Evolutionary conservation across 2,888 invertebrate genomes (phyloP).

Genomic region (Himalopsyche anomala): DNA sequence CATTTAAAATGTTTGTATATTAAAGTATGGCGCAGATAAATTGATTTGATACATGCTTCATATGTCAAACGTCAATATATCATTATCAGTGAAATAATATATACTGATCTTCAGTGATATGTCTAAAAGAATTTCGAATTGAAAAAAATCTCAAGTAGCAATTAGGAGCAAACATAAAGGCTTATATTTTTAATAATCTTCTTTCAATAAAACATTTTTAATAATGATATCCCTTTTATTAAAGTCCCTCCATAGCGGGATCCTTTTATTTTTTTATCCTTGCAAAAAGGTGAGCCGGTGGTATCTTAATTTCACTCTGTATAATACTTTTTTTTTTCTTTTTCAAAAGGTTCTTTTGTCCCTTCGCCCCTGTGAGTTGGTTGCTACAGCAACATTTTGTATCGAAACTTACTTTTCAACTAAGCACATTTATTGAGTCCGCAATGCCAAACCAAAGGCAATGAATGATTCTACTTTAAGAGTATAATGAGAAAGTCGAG

Average conservation of each 20-base stretch:
- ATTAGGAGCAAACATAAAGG: constrained; percentile 29
- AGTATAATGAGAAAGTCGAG: constrained; percentile 51
- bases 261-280: constrained; percentile 47
- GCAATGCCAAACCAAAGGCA: constrained; percentile 32
- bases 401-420: neutral
- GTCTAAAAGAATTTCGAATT: too few species aligned
- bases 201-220: constrained; percentile 40
- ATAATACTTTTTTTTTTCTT: constrained; percentile 46
- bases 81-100: too few species aligned
- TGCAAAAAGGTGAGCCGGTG: constrained; percentile 38
- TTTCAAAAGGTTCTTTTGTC: constrained; percentile 58
- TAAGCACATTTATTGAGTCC: constrained; percentile 39
- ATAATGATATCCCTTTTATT: constrained; percentile 54
- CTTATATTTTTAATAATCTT: neutral
- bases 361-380: constrained; percentile 49
- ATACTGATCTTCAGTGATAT: too few species aligned
- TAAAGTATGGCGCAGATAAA: too few species aligned
- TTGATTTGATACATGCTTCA: too few species aligned
- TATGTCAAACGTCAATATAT: too few species aligned
- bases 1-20: too few species aligned
- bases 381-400: constrained; percentile 60
- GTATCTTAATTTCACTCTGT: constrained; percentile 52
- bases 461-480: constrained; percentile 42
- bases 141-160: neutral
- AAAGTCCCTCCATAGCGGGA: constrained; percentile 40